Conservation (phyloP, 35 echinoderm and acorn worm species). For the Stichopus chloronotus region DNA sequence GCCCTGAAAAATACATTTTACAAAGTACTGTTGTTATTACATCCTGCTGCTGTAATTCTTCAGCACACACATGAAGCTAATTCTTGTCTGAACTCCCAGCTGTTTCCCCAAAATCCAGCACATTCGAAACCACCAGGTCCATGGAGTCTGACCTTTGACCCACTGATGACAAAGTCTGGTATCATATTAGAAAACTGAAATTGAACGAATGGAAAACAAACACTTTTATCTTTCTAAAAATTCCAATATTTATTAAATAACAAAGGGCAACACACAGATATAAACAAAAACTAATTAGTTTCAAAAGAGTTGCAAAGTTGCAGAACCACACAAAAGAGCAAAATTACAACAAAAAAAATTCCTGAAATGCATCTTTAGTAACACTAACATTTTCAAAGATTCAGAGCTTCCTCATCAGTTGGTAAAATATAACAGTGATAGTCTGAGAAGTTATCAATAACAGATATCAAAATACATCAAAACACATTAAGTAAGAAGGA, state of each 20-base stretch:
- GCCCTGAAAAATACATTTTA: neutral
- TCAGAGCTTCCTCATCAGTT: too few species aligned
- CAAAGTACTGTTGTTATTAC: neutral
- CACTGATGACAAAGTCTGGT: slow-evolving; percentile 88
- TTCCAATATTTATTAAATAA: neutral
- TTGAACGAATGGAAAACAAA: slow-evolving; percentile 35
- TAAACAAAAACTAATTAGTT: neutral
- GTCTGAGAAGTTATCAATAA: too few species aligned
- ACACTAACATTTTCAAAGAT: too few species aligned
- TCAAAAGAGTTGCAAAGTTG: too few species aligned
- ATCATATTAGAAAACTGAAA: slow-evolving; percentile 93
- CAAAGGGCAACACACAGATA: neutral
- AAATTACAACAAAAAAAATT: too few species aligned
- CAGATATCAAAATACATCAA: too few species aligned
- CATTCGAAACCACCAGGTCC: slow-evolving; percentile 90
- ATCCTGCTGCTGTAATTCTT: neutral
- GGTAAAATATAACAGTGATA: too few species aligned
- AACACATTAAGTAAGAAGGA: too few species aligned
- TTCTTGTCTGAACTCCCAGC: slow-evolving; percentile 85
- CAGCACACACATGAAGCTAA: slow-evolving; percentile 85
- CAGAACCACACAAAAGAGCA: too few species aligned
- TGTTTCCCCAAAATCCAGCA: slow-evolving; percentile 95
- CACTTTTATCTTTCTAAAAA: neutral
- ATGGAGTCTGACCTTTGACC: slow-evolving; percentile 63
- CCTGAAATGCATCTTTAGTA: too few species aligned